Evolutionary conservation across 1,140 invertebrate genomes (phyloP).

Genomic region (Charaxes varanes): DNA sequence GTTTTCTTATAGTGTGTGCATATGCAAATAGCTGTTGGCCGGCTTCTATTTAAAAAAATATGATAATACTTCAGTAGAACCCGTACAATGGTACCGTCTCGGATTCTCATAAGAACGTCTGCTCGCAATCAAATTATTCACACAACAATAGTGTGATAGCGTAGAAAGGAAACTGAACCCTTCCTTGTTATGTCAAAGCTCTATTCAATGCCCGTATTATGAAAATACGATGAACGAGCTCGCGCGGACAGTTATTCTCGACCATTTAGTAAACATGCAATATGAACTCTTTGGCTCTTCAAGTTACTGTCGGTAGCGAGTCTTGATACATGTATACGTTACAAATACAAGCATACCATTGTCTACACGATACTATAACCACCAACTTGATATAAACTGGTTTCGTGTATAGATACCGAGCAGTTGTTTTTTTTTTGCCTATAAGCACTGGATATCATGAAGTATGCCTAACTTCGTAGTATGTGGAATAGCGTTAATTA

Average conservation of each 20-base stretch:
- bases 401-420: constrained; percentile 21
- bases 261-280: constrained; percentile 61
- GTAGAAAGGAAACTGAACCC: constrained; percentile 40
- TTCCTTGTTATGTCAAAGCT: constrained; percentile 53
- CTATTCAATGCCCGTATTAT: constrained; percentile 50
- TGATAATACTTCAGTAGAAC: too few relatives aligned
- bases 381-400: constrained; percentile 21
- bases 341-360: constrained; percentile 30
- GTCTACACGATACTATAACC: constrained; percentile 22
- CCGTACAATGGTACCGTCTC: too few relatives aligned
- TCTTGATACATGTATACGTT: constrained; percentile 29
- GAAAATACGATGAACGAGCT: constrained; percentile 54
- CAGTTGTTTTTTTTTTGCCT: constrained; percentile 12
- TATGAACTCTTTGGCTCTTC: constrained; percentile 34
- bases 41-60: too few relatives aligned
- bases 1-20: constrained; percentile 2
- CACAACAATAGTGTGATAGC: constrained; percentile 24
- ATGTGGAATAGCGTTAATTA: background rate
- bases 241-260: constrained; percentile 19
- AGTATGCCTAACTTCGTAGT: constrained; percentile 8
- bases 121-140: constrained; percentile 23
- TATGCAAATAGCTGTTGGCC: too few relatives aligned
- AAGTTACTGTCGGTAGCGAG: constrained; percentile 30
- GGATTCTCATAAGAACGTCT: constrained; percentile 13
- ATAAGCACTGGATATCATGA: constrained; percentile 7